Base-by-base conservation (phyloP, 2,113 vertebrate genomes). In the Alouatta palliata region DNA sequence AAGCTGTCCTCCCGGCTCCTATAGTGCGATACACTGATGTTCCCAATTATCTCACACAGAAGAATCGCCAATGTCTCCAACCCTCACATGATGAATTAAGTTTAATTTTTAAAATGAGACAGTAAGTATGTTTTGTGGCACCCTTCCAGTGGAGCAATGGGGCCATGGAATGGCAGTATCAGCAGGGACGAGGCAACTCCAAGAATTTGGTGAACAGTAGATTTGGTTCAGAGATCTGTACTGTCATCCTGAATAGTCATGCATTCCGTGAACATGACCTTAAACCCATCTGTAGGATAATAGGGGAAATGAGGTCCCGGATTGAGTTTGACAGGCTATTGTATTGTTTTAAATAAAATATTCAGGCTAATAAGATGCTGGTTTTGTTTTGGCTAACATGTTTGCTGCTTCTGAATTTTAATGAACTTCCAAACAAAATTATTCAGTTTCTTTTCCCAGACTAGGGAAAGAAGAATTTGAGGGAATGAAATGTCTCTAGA, bases 391-490 rank as follows among this genome's bases (percentile, higher is more conserved):
- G 43, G 35, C 21, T 32, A 45, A 56, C 35, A 45, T 70, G 47
- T 82, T 94, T 68, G 11, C 81, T 90, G 14, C 87, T 54, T 91
- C 56, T 37, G 56, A 83, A 90, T 91, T 90, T 54, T 90, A 54
- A 95, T 71, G 61, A 71, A 76, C 58, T 88, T 92, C 12, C 64
- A 80, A 94, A 80, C 56, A 45, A 84, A 68, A 23, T 87, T 56
- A 54, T 61, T 82, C 25, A 17, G 37, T n/a, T 87, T 95, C 32
- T 85, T 92, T 87, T 56, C 87, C 76, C 54, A 89, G 2, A 54
- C 21, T 70, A 75, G 64, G 68, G 32, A 13, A 45, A 93, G 45
- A 30, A 43, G 77, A 21, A 73, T 79, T 54, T 1, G 5, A 85
- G 52, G 21, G 43, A 84, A 32, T 19, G 23, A 47, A 86, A 71